Evolutionary conservation across 2,888 invertebrate species (phyloP).

Genomic region (Nymphalis polychloros): DNA sequence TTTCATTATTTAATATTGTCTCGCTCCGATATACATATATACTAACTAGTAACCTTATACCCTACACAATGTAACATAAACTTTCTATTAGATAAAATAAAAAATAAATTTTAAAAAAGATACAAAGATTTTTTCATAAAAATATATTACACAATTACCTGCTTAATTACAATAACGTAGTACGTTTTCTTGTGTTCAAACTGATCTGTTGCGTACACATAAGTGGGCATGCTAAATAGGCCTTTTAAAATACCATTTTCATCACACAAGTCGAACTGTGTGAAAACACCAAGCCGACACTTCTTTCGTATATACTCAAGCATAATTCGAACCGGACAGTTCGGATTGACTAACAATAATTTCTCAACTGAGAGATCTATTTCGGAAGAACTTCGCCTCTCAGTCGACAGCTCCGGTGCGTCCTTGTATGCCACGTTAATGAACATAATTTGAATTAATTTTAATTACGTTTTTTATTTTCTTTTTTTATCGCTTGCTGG

Average conservation of each 20-base stretch:
- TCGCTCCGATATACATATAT: too few species aligned
- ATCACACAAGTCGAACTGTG: slow-evolving; percentile 67
- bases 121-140: too few species aligned
- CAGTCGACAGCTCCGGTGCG: slow-evolving; percentile 57
- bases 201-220: slow-evolving; percentile 54
- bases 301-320: slow-evolving; percentile 69
- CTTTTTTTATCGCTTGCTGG: neutral
- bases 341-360: slow-evolving; percentile 64
- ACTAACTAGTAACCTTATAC: too few species aligned
- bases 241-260: slow-evolving; percentile 55
- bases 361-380: slow-evolving; percentile 58
- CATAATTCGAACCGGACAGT: slow-evolving; percentile 67
- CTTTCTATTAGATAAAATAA: too few species aligned
- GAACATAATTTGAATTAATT: slow-evolving; percentile 53
- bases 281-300: slow-evolving; percentile 60
- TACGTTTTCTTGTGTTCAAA: slow-evolving; percentile 67
- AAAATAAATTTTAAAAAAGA: too few species aligned
- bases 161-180: slow-evolving; percentile 62
- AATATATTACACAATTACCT: slow-evolving; percentile 41
- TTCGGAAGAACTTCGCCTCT: slow-evolving; percentile 45
- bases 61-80: too few species aligned
- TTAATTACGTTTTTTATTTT: neutral
- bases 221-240: slow-evolving; percentile 59
- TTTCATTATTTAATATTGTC: too few species aligned
- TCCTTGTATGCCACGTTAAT: slow-evolving; percentile 65